These are phyloP conservation scores for Stichopus horrens DNA, from an alignment of 53 echinoderm and acorn worm species.

Conservation along the genomic window DNA sequence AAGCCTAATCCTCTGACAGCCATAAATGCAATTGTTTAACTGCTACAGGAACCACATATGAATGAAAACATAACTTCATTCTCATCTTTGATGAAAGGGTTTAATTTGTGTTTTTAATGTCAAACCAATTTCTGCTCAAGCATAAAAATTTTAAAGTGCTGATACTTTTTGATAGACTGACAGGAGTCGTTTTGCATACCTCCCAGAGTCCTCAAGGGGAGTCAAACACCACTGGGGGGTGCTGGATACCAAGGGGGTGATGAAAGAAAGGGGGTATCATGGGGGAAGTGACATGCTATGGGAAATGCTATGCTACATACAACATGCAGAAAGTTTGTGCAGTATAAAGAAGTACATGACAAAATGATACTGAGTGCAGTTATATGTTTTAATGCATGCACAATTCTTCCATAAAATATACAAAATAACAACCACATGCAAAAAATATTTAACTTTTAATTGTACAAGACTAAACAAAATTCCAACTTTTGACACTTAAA, in stretches of 20 bases:
- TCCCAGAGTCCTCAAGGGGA: too few species aligned
- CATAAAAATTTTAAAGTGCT: too few species aligned
- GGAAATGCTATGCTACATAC: not conserved
- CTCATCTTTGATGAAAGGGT: too few species aligned
- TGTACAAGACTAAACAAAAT: not conserved
- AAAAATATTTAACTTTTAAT: not conserved
- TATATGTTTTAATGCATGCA: not conserved
- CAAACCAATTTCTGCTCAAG: too few species aligned
- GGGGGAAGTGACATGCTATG: not conserved
- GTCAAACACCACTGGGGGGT: too few species aligned
- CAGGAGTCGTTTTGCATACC: too few species aligned
- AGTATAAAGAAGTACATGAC: not conserved
- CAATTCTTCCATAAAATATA: not conserved
- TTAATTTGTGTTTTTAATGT: too few species aligned
- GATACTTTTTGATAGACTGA: too few species aligned
- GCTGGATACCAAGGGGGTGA: not conserved
- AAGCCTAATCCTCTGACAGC: too few species aligned
- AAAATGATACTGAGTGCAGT: not conserved
- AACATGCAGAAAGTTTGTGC: not conserved
- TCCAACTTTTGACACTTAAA: not conserved
- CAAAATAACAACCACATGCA: not conserved
- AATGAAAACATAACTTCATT: too few species aligned
- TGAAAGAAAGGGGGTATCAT: not conserved
- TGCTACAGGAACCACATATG: too few species aligned
- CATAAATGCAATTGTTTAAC: too few species aligned